Conservation (phyloP, 2,797 vertebrate species). For the Leuciscus waleckii region DNA sequence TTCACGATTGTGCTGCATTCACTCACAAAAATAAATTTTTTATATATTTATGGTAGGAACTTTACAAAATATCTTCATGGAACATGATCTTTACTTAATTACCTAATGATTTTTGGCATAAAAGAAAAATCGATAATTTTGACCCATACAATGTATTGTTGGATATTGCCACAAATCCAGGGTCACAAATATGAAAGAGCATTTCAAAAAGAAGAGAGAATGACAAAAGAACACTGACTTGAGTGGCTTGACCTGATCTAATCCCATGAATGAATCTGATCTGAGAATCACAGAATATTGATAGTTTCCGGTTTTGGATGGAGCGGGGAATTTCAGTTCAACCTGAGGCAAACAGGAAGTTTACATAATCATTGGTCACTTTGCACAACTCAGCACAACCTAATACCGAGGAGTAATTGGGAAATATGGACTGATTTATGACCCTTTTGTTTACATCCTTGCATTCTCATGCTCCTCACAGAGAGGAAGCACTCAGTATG, state of each 20-base stretch:
- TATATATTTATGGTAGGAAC: no score
- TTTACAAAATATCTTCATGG: no score
- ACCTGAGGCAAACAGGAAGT: constrained; percentile 80
- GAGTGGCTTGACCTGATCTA: constrained; percentile 96
- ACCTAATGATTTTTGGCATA: no score
- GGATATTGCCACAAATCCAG: no score
- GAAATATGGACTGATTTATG: constrained; percentile 16
- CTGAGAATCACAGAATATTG: constrained; percentile 96
- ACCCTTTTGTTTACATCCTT: constrained; percentile 43
- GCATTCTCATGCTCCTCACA: constrained; percentile 32
- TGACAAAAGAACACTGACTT: constrained; percentile 78
- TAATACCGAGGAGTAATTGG: background rate
- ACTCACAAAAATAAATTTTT: no score
- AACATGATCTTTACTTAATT: no score
- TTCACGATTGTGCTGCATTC: no score
- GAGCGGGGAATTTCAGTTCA: constrained; percentile 98
- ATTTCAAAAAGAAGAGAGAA: background rate
- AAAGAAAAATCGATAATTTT: no score
- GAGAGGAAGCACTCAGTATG: constrained; percentile 40
- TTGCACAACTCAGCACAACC: constrained; percentile 5
- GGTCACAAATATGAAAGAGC: background rate
- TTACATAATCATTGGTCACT: constrained; percentile 7
- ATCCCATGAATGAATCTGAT: constrained; percentile 95
- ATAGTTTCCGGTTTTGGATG: constrained; percentile 97
- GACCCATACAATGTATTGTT: no score